Conservation (phyloP, 2,888 invertebrate species). For the Aethes cnicana region DNA sequence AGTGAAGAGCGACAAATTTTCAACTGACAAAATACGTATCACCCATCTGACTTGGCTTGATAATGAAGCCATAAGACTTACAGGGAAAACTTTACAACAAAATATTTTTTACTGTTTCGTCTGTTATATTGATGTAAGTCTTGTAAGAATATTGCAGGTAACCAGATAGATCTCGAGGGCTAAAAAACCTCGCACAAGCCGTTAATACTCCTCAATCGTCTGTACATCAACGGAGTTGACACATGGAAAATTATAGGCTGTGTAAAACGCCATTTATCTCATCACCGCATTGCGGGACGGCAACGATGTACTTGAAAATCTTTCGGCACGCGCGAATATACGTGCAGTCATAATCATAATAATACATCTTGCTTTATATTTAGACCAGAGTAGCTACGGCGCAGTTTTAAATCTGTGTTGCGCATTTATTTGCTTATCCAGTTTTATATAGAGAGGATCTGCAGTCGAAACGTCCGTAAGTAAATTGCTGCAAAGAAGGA, state of each 20-base stretch:
- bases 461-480: too few relatives aligned
- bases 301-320: conserved; percentile 18
- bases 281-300: conserved; percentile 9
- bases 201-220: conserved; percentile 1
- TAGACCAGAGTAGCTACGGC: conserved; percentile 2
- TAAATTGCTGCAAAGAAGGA: too few relatives aligned
- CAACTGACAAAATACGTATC: too few relatives aligned
- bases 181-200: conserved; percentile 8
- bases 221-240: conserved; percentile 7
- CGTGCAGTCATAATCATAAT: background rate
- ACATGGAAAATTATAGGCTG: conserved; percentile 17
- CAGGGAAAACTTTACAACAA: too few relatives aligned
- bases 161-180: background rate
- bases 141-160: too few relatives aligned
- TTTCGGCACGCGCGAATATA: conserved; percentile 1
- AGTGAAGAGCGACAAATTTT: too few relatives aligned
- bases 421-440: too few relatives aligned
- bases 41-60: too few relatives aligned
- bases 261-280: conserved; percentile 14
- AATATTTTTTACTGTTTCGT: too few relatives aligned
- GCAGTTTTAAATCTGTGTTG: conserved; percentile 5
- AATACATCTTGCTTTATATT: conserved; percentile 6
- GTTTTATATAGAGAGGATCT: too few relatives aligned
- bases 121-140: too few relatives aligned
- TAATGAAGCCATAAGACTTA: too few relatives aligned